Percentiles rank a stretch among this genome's conserved stretches.
These are phyloP conservation scores for Automeris io DNA, from an alignment of 2,888 invertebrate species.

Conservation along the genomic window DNA sequence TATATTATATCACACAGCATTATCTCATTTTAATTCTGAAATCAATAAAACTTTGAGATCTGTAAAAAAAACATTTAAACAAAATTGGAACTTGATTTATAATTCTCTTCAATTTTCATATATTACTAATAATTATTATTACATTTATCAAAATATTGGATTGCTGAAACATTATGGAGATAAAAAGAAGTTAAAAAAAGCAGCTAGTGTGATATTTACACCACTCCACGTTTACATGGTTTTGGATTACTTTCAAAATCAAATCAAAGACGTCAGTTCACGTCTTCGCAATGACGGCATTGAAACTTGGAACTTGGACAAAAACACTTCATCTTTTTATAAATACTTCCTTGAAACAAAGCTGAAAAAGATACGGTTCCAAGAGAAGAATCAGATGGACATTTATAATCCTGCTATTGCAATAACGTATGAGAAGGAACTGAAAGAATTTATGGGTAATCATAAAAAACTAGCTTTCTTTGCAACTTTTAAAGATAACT, in stretches of 20 bases:
- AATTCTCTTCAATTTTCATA: neutral
- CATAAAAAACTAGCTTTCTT: constrained; percentile 12
- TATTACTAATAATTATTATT: neutral
- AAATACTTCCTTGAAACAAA: constrained; percentile 11
- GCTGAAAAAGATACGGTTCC: constrained; percentile 10
- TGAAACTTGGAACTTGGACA: constrained; percentile 9
- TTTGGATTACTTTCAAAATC: neutral
- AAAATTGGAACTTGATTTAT: neutral
- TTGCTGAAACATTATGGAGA: neutral
- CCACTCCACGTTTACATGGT: constrained; percentile 5
- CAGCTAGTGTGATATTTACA: neutral
- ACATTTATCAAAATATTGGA: neutral
- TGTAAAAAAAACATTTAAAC: neutral
- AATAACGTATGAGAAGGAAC: neutral
- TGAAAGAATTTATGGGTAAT: neutral
- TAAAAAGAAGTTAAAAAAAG: neutral
- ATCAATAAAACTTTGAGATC: neutral
- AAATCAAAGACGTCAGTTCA: constrained; percentile 4
- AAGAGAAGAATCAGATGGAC: constrained; percentile 12
- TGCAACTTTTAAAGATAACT: neutral
- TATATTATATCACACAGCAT: neutral
- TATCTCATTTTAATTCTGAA: neutral
- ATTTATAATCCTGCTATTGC: constrained; percentile 9
- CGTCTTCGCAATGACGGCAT: neutral
- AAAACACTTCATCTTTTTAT: constrained; percentile 9